These are phyloP conservation scores for Drosophila bocki DNA, from an alignment of 1,140 invertebrate genomes.

Conservation along the genomic window DNA sequence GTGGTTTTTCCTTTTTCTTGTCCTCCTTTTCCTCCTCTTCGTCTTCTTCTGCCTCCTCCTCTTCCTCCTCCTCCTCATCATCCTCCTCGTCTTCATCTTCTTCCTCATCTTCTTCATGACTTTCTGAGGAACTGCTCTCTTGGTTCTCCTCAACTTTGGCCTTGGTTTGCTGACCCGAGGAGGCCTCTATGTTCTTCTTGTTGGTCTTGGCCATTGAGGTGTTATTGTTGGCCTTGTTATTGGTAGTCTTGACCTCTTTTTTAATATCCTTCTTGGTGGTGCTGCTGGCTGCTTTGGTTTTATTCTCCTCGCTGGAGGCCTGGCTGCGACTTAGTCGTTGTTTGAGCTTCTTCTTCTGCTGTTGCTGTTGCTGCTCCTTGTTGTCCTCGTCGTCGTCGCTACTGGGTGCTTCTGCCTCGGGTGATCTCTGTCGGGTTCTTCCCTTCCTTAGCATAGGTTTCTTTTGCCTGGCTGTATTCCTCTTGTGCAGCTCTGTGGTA, in stretches of 20 bases:
- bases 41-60: conserved; percentile 7
- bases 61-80: background rate
- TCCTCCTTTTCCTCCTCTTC: conserved; percentile 3
- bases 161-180: conserved; percentile 1
- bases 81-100: conserved; percentile 18
- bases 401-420: conserved; percentile 13
- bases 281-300: conserved; percentile 4
- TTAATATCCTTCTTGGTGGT: conserved; percentile 11
- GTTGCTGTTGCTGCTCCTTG: conserved; percentile 14
- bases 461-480: conserved; percentile 76
- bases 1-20: conserved; percentile 18
- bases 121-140: conserved; percentile 24
- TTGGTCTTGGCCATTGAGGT: conserved; percentile 3
- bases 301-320: conserved; percentile 42
- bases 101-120: conserved; percentile 29
- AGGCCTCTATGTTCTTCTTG: conserved; percentile 2
- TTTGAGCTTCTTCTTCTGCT: conserved; percentile 10
- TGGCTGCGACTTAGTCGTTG: conserved; percentile 8
- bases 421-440: conserved; percentile 45
- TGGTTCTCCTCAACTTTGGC: conserved; percentile 19
- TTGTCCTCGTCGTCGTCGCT: conserved; percentile 11
- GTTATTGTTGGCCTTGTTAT: conserved; percentile 19
- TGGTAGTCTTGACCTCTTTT: conserved; percentile 23
- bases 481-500: conserved; percentile 70
- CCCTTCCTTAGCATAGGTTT: conserved; percentile 65